Evolutionary conservation across 2,888 invertebrate species (phyloP).

Genomic region (Amblyjoppa proteus): DNA sequence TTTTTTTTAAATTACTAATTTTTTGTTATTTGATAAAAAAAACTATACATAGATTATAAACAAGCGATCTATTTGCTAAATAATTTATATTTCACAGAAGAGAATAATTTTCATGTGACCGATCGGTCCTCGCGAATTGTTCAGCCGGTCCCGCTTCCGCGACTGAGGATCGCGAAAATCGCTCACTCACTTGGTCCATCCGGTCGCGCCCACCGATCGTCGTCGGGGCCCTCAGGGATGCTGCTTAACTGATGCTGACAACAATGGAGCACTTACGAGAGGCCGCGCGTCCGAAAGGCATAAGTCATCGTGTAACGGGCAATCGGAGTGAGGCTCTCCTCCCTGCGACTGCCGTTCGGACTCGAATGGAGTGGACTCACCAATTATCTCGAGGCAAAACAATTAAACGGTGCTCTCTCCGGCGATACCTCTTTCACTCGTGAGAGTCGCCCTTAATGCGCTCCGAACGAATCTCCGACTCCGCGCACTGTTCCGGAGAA

Average conservation of each 20-base stretch:
- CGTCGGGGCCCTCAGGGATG: conserved; percentile 47
- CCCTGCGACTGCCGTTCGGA: conserved; percentile 37
- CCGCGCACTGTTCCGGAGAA: background rate
- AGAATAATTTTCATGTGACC: background rate
- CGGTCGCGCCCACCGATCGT: conserved; percentile 71
- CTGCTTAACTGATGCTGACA: conserved; percentile 66
- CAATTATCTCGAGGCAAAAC: conserved; percentile 80
- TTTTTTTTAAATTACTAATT: no score
- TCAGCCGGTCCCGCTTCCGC: background rate
- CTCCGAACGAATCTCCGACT: conserved; percentile 40
- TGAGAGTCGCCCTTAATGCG: conserved; percentile 62
- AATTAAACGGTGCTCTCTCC: conserved; percentile 74
- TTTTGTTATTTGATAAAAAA: no score
- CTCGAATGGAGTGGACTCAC: conserved; percentile 62
- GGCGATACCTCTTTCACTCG: conserved; percentile 40
- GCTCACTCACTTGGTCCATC: conserved; percentile 74
- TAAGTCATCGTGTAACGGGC: conserved; percentile 79
- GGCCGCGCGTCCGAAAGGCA: conserved; percentile 73
- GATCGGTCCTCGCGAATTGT: background rate
- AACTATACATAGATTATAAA: no score
- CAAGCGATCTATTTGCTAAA: no score
- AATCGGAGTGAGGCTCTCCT: conserved; percentile 71
- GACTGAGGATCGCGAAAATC: conserved; percentile 69
- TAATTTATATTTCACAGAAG: background rate
- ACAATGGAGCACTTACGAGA: conserved; percentile 82